Evolutionary conservation across 2,888 invertebrate genomes (phyloP).

Genomic region (Mesorhabditis belari): DNA sequence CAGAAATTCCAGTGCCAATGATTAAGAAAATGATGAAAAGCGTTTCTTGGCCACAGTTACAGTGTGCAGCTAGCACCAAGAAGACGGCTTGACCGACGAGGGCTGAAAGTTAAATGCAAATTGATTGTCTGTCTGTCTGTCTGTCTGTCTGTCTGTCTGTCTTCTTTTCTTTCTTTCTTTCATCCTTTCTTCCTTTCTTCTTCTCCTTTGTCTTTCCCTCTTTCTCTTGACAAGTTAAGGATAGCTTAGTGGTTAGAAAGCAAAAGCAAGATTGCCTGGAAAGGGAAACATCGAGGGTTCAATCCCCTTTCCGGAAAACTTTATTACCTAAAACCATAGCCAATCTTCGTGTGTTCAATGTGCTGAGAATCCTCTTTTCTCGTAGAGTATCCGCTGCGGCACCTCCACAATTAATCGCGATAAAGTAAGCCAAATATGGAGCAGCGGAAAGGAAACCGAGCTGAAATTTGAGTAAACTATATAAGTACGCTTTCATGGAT

Average conservation of each 20-base stretch:
- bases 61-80: slow-evolving; percentile 46
- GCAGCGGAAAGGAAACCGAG: slow-evolving; percentile 51
- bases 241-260: too few relatives aligned
- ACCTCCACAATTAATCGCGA: slow-evolving; percentile 50
- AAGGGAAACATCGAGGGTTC: neutral
- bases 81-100: slow-evolving; percentile 50
- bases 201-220: too few relatives aligned
- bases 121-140: too few relatives aligned
- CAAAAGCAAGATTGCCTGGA: neutral
- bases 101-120: slow-evolving; percentile 35
- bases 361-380: slow-evolving; percentile 33
- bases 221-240: too few relatives aligned
- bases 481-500: neutral
- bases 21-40: slow-evolving; percentile 46
- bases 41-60: slow-evolving; percentile 50
- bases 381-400: slow-evolving; percentile 45
- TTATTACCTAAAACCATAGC: slow-evolving; percentile 48
- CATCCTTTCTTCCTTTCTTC: too few relatives aligned
- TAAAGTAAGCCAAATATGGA: slow-evolving; percentile 52
- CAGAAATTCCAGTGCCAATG: slow-evolving; percentile 20
- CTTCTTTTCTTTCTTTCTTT: too few relatives aligned
- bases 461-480: slow-evolving; percentile 20
- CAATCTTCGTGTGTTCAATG: slow-evolving; percentile 48
- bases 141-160: too few relatives aligned
- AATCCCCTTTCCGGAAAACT: too few relatives aligned